Conservation (phyloP, 2,888 invertebrate genomes). For the Melanostoma scalare region DNA sequence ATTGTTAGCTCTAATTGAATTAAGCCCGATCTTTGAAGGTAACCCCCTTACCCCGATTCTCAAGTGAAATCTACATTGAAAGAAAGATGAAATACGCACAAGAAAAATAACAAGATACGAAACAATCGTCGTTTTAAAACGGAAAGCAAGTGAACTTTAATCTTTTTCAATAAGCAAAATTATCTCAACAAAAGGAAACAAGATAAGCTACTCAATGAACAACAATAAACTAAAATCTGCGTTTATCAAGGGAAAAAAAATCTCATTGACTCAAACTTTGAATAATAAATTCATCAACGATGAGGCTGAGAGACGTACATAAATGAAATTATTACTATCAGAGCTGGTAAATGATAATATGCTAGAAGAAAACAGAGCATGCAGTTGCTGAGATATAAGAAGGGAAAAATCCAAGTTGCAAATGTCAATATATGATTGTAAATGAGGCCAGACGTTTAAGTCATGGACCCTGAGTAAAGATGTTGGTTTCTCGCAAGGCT, state of each 20-base stretch:
- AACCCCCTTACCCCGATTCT: constrained; percentile 12
- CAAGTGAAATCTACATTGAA: neutral
- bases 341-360: neutral
- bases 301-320: neutral
- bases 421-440: constrained; percentile 1
- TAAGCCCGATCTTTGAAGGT: constrained; percentile 35
- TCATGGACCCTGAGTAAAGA: constrained; percentile 19
- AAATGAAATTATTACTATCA: neutral
- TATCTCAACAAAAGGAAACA: constrained; percentile 10
- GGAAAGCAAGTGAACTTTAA: constrained; percentile 36
- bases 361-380: constrained; percentile 1
- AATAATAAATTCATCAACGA: neutral
- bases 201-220: neutral
- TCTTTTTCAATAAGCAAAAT: neutral
- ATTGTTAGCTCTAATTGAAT: constrained; percentile 43
- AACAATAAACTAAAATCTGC: neutral
- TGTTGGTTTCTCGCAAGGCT: constrained; percentile 19
- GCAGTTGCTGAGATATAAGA: neutral
- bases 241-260: neutral
- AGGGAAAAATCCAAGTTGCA: neutral
- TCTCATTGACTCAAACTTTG: constrained; percentile 35
- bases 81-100: neutral
- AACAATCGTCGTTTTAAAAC: constrained; percentile 3
- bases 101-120: neutral
- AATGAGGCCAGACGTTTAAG: constrained; percentile 11